These are phyloP conservation scores for Plebejus melissa DNA, from an alignment of 2,888 invertebrate genomes.

Conservation along the genomic window DNA sequence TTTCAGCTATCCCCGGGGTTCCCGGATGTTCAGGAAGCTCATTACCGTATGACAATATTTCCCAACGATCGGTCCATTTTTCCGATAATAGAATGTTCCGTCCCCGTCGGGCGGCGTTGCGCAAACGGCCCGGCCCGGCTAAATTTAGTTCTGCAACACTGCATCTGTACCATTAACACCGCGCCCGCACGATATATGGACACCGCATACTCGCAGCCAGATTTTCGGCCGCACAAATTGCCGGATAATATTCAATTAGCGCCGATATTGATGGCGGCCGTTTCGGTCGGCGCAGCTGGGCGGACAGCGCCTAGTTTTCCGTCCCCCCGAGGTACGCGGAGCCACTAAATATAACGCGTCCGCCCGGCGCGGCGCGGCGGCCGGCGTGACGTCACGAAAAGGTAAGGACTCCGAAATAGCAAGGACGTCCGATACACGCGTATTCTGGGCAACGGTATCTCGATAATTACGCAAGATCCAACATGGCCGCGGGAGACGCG, in stretches of 20 bases:
- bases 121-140: slow-evolving; percentile 63
- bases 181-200: slow-evolving; percentile 64
- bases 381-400: slow-evolving; percentile 73
- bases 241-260: slow-evolving; percentile 78
- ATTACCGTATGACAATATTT: slow-evolving; percentile 42
- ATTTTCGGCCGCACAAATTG: slow-evolving; percentile 77
- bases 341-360: not conserved
- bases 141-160: slow-evolving; percentile 70
- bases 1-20: not conserved
- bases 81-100: slow-evolving; percentile 72
- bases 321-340: slow-evolving; percentile 54
- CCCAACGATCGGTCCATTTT: slow-evolving; percentile 54
- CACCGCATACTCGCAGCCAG: slow-evolving; percentile 71
- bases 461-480: slow-evolving; percentile 66
- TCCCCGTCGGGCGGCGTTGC: slow-evolving; percentile 61
- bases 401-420: slow-evolving; percentile 73
- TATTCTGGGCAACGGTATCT: slow-evolving; percentile 50
- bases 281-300: slow-evolving; percentile 65
- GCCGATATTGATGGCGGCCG: slow-evolving; percentile 68
- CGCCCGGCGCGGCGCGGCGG: slow-evolving; percentile 72
- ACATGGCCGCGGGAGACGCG: slow-evolving; percentile 61
- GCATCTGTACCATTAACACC: slow-evolving; percentile 63
- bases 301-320: slow-evolving; percentile 44
- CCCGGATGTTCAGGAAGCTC: slow-evolving; percentile 29
- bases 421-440: slow-evolving; percentile 61